These are phyloP conservation scores for Rutpela maculata DNA, from an alignment of 2,888 invertebrate genomes.

Conservation along the genomic window DNA sequence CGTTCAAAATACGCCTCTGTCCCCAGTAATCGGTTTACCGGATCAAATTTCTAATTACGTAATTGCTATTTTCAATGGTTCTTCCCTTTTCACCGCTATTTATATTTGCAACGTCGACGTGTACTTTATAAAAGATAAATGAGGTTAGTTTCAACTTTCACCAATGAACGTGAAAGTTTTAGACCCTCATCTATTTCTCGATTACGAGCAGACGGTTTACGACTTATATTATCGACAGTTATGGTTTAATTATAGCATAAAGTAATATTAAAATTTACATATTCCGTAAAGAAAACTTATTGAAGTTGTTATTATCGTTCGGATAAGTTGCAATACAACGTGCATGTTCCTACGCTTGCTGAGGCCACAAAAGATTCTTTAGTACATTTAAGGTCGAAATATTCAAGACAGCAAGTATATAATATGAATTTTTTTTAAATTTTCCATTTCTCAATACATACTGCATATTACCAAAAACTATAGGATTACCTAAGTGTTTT, in stretches of 20 bases:
- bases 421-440: no score
- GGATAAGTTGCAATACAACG: no score
- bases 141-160: constrained; percentile 58
- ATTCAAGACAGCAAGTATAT: no score
- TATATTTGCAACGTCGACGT: constrained; percentile 30
- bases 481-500: no score
- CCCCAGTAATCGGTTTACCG: neutral
- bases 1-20: neutral
- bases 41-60: constrained; percentile 27
- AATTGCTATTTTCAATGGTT: constrained; percentile 17
- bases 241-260: constrained; percentile 10
- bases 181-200: constrained; percentile 51
- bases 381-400: no score
- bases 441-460: no score
- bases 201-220: constrained; percentile 33
- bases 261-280: constrained; percentile 10
- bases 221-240: constrained; percentile 32
- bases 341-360: no score
- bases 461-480: no score
- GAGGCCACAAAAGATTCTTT: no score
- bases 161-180: constrained; percentile 55
- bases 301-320: neutral
- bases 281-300: neutral
- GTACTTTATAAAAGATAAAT: constrained; percentile 52
- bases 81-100: constrained; percentile 5